phyloP scores from a whole-genome alignment of 2,888 invertebrate genomes.

The Melinopterus prodromus region DNA sequence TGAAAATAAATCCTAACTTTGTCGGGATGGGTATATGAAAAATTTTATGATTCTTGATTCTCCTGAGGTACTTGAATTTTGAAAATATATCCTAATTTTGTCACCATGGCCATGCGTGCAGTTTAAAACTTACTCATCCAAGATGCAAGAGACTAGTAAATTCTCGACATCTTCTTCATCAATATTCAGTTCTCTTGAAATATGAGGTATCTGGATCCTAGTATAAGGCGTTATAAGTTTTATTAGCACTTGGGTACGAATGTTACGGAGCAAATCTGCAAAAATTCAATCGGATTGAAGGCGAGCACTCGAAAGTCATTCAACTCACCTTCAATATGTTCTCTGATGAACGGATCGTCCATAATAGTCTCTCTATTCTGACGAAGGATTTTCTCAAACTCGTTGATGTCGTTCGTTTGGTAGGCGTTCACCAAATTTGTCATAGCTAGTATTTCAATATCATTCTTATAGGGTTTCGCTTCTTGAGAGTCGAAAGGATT shows the following conservation, averaged over 20 bases:
- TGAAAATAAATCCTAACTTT: not conserved
- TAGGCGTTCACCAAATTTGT: slow-evolving; percentile 97
- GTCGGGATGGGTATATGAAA: not conserved
- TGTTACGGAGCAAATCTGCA: slow-evolving; percentile 89
- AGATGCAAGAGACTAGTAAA: slow-evolving; percentile 94
- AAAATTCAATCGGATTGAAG: slow-evolving; percentile 32
- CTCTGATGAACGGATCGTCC: slow-evolving; percentile 98
- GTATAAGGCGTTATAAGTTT: slow-evolving; percentile 98
- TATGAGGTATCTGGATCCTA: slow-evolving; percentile 96
- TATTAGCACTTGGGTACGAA: slow-evolving; percentile 95
- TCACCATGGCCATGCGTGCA: not conserved
- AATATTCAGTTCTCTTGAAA: slow-evolving; percentile 93
- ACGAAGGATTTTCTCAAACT: slow-evolving; percentile 95
- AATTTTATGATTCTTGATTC: not conserved
- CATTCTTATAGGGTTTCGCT: slow-evolving; percentile 99
- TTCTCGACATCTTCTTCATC: slow-evolving; percentile 96
- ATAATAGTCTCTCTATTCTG: slow-evolving; percentile 95
- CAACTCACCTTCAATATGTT: slow-evolving; percentile 88
- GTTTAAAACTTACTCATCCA: slow-evolving; percentile 82
- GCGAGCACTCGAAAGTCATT: not conserved
- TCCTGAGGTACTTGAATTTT: not conserved
- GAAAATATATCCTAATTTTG: not conserved
- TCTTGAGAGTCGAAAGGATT: slow-evolving; percentile 99
- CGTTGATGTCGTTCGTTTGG: slow-evolving; percentile 98
- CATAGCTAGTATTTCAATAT: slow-evolving; percentile 99